Evolutionary conservation across 2,888 invertebrate genomes (phyloP), one percentile per base, ranked within the genome.

Genomic region (Steinernema scapterisci): DNA sequence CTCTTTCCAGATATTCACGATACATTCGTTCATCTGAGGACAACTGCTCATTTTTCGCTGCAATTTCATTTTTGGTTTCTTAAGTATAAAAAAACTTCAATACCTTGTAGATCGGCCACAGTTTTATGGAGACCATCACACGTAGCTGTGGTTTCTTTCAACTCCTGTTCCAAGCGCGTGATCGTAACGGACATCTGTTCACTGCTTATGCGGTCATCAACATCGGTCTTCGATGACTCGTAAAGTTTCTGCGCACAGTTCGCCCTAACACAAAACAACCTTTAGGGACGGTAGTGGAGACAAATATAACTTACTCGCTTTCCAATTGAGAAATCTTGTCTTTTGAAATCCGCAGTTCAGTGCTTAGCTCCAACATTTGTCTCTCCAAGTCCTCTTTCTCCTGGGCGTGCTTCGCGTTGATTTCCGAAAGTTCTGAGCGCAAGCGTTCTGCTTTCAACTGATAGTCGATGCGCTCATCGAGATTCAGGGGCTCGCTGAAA

Each of bases 171-270:
- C 38, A 63, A n/a, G 31, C 63, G 63, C 16, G 27, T 25, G 16
- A 63, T 27, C 1, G 63, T 63, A 13, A 63, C 63, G 3, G 63
- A 63, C 63, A 63, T 63, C 16, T 63, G 27, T 31, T 63, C 63
- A 7, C 16, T 27, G 27, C 27, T 25, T 9, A 63, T 63, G 13
- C 63, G 27, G 16, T 63, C 63, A 1, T 31, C 63, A 38, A 63
- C 63, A n/a, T 25, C 23, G 5, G 63, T 27, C 16, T 63, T 63
- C 11, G 63, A 31, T 11, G 63, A 63, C 31, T 63, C 63, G 31
- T 63, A 63, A 16, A 63, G 19, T 5, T n/a, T 13, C 16, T 16
- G 63, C 11, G 63, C 63, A 38, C n/a, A 31, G 63, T 19, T 63
- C 1, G 63, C 63, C 19, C 63, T 63, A 16, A 16, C n/a, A 38